These are phyloP conservation scores for Perccottus glenii DNA, from an alignment of 2,113 vertebrate genomes.

Conservation along the genomic window DNA sequence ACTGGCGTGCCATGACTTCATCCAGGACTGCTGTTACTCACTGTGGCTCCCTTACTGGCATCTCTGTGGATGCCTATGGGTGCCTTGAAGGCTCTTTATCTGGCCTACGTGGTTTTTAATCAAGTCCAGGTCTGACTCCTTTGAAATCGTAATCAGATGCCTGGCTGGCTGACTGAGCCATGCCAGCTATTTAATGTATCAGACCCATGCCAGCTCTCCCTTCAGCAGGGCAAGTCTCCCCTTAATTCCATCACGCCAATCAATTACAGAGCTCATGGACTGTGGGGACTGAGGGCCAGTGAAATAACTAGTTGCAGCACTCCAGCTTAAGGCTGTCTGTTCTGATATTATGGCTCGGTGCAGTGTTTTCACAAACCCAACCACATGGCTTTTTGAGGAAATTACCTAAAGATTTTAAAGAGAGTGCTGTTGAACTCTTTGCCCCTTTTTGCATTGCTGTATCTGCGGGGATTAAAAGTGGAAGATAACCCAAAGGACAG, in stretches of 20 bases:
- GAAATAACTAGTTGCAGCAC: slow-evolving; percentile 51
- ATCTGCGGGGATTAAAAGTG: slow-evolving; percentile 55
- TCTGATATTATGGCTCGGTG: slow-evolving; percentile 33
- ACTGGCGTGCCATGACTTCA: slow-evolving; percentile 57
- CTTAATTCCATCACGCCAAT: slow-evolving; percentile 69
- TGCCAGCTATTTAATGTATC: slow-evolving; percentile 65
- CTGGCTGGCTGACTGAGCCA: slow-evolving; percentile 51
- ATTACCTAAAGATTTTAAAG: slow-evolving; percentile 53
- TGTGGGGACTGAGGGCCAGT: slow-evolving; percentile 27
- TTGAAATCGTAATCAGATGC: slow-evolving; percentile 77
- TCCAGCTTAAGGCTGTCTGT: slow-evolving; percentile 31
- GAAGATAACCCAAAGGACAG: slow-evolving; percentile 58
- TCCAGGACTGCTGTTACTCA: slow-evolving; percentile 41
- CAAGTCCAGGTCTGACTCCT: slow-evolving; percentile 63
- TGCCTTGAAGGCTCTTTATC: slow-evolving; percentile 53
- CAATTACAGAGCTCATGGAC: slow-evolving; percentile 60
- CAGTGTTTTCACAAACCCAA: slow-evolving; percentile 37
- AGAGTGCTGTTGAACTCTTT: slow-evolving; percentile 39
- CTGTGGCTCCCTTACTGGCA: slow-evolving; percentile 44
- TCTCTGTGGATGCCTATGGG: slow-evolving; percentile 39
- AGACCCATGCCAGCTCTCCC: slow-evolving; percentile 54
- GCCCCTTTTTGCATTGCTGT: slow-evolving; percentile 50
- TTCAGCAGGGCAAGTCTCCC: slow-evolving; percentile 50
- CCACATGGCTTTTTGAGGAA: slow-evolving; percentile 43
- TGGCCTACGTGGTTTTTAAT: slow-evolving; percentile 64